These are phyloP conservation scores for Drosophila nr. fundita DNA, from an alignment of 2,888 invertebrate genomes.

Conservation along the genomic window DNA sequence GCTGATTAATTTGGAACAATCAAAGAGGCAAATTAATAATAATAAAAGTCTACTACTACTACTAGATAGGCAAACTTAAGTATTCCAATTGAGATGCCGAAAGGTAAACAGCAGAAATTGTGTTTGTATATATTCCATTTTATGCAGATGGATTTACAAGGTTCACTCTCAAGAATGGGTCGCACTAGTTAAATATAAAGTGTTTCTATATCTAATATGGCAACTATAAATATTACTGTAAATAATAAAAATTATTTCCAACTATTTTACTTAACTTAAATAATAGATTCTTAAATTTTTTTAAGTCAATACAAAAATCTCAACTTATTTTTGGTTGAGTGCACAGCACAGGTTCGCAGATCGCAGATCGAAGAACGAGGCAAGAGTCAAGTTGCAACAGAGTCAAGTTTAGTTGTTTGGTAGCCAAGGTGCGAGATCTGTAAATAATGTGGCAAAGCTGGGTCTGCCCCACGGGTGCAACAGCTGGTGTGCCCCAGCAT, in stretches of 20 bases:
- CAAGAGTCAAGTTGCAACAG: constrained; percentile 1
- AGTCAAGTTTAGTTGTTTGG: constrained; percentile 25
- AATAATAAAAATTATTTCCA: neutral
- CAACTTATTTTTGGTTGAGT: neutral
- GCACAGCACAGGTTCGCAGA: neutral
- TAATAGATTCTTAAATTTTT: neutral
- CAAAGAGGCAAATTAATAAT: no score
- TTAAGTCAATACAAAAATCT: neutral
- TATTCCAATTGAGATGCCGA: no score
- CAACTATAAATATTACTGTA: neutral
- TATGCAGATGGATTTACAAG: neutral
- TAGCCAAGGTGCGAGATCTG: constrained; percentile 77
- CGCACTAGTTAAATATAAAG: neutral
- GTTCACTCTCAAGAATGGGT: no score
- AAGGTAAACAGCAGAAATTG: no score
- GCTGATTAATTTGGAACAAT: no score
- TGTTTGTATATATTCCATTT: neutral
- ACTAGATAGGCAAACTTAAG: no score
- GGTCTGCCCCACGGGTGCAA: constrained; percentile 23
- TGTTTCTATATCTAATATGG: neutral
- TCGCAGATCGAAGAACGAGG: neutral
- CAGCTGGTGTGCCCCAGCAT: constrained; percentile 39
- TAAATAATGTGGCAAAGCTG: constrained; percentile 76
- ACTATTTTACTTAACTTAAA: neutral
- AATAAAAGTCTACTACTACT: no score